These are phyloP conservation scores for Alethe diademata DNA, from an alignment of 2,113 vertebrate genomes.

Conservation along the genomic window DNA sequence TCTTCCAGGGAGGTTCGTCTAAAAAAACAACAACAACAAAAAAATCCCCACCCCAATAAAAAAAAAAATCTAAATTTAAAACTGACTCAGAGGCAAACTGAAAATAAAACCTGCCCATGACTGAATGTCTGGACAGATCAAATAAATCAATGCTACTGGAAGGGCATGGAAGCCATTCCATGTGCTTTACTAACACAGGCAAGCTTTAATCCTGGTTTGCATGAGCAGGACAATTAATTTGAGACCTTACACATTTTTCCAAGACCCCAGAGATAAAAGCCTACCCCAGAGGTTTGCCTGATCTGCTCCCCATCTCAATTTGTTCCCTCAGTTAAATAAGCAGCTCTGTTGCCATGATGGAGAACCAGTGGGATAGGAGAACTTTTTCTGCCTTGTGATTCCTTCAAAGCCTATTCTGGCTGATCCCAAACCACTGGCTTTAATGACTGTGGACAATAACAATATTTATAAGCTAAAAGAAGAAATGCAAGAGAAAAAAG, in stretches of 20 bases:
- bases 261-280: conserved; percentile 7
- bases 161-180: neutral
- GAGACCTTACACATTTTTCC: neutral
- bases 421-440: neutral
- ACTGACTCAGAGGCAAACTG: conserved; percentile 25
- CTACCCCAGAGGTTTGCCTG: neutral
- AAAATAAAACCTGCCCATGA: neutral
- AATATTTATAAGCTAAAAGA: neutral
- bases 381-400: neutral
- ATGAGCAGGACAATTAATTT: conserved; percentile 12
- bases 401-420: neutral
- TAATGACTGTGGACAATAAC: neutral
- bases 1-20: conserved; percentile 49
- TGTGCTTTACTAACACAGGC: neutral
- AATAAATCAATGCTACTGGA: neutral
- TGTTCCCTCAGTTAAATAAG: neutral
- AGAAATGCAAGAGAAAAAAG: neutral
- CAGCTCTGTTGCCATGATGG: neutral
- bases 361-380: neutral
- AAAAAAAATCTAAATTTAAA: conserved; percentile 57
- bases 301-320: neutral
- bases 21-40: neutral
- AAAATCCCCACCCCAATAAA: neutral
- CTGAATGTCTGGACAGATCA: conserved; percentile 8
- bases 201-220: neutral